phyloP scores from a whole-genome alignment of 1,140 invertebrate genomes.

The Brachionus koreanus region DNA sequence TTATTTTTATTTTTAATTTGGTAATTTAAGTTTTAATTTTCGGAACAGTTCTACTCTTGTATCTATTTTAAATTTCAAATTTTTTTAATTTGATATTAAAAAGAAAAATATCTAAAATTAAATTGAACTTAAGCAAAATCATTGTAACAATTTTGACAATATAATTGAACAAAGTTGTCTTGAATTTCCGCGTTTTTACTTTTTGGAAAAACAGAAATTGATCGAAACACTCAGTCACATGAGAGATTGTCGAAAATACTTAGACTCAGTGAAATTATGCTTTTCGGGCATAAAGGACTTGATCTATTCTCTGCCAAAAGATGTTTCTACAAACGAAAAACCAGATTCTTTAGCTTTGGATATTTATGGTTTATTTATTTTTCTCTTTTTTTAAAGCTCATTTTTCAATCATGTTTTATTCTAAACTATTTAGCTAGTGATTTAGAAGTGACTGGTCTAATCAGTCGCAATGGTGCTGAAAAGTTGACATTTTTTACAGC shows the following conservation, averaged over 20 bases:
- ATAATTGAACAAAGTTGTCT: slow-evolving; percentile 30
- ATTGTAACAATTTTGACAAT: slow-evolving; percentile 20
- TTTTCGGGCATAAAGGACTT: slow-evolving; percentile 53
- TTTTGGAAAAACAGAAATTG: slow-evolving; percentile 53
- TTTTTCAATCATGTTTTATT: not conserved
- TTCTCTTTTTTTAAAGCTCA: slow-evolving; percentile 26
- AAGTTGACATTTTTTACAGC: slow-evolving; percentile 50
- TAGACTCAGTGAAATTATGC: slow-evolving; percentile 53
- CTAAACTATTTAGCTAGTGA: slow-evolving; percentile 51
- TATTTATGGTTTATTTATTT: slow-evolving; percentile 51
- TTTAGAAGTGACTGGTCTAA: slow-evolving; percentile 51
- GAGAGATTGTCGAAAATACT: slow-evolving; percentile 53
- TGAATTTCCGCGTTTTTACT: slow-evolving; percentile 55
- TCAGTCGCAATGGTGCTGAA: slow-evolving; percentile 50
- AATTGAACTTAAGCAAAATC: not conserved
- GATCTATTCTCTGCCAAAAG: slow-evolving; percentile 51
- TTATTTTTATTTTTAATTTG: no score
- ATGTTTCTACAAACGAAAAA: slow-evolving; percentile 48
- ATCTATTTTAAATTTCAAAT: no score
- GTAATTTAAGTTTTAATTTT: no score
- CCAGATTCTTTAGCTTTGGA: slow-evolving; percentile 50
- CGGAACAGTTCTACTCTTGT: no score
- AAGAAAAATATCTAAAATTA: no score
- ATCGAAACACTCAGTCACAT: slow-evolving; percentile 53
- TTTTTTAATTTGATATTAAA: no score